A percentile compares a stretch with the other conserved stretches of the same genome.
Evolutionary conservation across 2,888 invertebrate genomes (phyloP).

Genomic region (Agrotis segetum): DNA sequence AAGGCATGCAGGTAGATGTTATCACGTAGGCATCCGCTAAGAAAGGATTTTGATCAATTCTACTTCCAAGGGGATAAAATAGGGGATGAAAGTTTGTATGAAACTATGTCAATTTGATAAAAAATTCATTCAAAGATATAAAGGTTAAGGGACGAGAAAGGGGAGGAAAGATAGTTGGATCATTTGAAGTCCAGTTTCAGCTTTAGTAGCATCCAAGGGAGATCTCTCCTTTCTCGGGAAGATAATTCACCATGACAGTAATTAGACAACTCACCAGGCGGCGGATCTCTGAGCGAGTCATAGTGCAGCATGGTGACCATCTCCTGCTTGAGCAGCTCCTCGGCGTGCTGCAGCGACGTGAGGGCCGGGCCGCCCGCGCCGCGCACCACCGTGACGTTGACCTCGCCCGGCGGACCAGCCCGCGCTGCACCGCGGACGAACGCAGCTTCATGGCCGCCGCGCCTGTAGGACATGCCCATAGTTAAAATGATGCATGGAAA

Average conservation of each 20-base stretch:
- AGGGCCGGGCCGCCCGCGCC: conserved; percentile 94
- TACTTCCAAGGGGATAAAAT: too few relatives aligned
- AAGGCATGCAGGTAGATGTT: too few relatives aligned
- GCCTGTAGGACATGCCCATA: conserved; percentile 63
- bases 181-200: neutral
- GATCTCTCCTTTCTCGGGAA: too few relatives aligned
- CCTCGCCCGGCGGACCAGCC: conserved; percentile 95
- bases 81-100: too few relatives aligned
- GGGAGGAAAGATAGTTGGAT: neutral
- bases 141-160: neutral
- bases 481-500: neutral
- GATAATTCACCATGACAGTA: too few relatives aligned
- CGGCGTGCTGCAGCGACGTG: conserved; percentile 97
- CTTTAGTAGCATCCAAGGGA: too few relatives aligned
- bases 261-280: conserved; percentile 71
- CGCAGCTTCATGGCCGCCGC: conserved; percentile 91
- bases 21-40: too few relatives aligned
- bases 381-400: conserved; percentile 95
- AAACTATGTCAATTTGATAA: too few relatives aligned
- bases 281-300: conserved; percentile 96
- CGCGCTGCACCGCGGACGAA: conserved; percentile 96
- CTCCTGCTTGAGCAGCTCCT: conserved; percentile 98
- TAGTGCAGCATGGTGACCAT: conserved; percentile 99
- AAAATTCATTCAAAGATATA: too few relatives aligned
- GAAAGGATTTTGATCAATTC: too few relatives aligned